Percentiles rank a stretch among this genome's conserved stretches.
Evolutionary conservation across 1,140 invertebrate genomes (phyloP).

Genomic region (Stegodyphus mimosarum): DNA sequence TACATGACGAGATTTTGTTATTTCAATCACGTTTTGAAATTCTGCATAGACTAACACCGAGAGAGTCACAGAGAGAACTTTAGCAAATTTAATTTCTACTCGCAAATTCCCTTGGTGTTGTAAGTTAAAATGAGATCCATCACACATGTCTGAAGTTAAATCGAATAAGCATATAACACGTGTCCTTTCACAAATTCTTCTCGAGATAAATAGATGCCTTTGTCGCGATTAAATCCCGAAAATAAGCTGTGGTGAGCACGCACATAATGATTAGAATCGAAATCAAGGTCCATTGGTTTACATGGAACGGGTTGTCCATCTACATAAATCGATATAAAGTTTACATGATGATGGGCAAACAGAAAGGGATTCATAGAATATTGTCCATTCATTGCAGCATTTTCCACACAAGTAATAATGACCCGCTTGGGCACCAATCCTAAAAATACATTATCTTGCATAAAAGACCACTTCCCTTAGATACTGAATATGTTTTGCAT

Average conservation of each 20-base stretch:
- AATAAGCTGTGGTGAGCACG: slow-evolving; percentile 12
- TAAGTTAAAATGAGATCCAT: slow-evolving; percentile 3
- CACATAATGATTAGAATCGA: slow-evolving; percentile 6
- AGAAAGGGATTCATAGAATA: slow-evolving; percentile 2
- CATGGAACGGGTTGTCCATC: slow-evolving; percentile 4
- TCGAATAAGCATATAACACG: slow-evolving; percentile 7
- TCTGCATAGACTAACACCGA: neutral
- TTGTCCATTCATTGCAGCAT: neutral
- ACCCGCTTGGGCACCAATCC: slow-evolving; percentile 1
- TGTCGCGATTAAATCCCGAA: neutral
- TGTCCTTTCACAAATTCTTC: neutral
- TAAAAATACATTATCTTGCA: slow-evolving; percentile 35
- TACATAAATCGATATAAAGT: slow-evolving; percentile 9
- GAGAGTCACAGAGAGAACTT: neutral
- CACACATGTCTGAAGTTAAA: slow-evolving; percentile 2
- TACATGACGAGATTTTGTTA: slow-evolving; percentile 5
- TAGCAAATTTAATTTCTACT: neutral
- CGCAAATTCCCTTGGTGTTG: slow-evolving; percentile 5
- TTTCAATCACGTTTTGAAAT: slow-evolving; percentile 7
- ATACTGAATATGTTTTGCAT: slow-evolving; percentile 5
- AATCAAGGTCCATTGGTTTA: slow-evolving; percentile 4
- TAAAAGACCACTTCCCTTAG: neutral
- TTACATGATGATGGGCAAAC: slow-evolving; percentile 8
- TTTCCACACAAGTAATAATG: slow-evolving; percentile 5
- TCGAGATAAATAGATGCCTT: neutral